These are phyloP conservation scores for Shinisaurus crocodilurus DNA, from an alignment of 2,113 vertebrate genomes.

Conservation along the genomic window DNA sequence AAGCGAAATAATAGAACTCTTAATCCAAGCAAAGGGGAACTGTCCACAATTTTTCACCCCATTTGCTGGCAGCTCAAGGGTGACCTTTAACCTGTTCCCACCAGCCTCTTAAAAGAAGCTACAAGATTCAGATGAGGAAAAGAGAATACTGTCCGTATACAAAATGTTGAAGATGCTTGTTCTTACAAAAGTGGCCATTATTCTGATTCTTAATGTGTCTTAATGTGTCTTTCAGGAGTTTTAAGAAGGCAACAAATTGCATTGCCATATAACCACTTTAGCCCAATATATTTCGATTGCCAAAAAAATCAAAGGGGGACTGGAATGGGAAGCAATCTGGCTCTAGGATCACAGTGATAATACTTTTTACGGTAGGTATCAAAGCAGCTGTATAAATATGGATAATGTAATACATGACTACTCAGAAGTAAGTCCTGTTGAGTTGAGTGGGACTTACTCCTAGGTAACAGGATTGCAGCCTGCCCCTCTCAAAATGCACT, in stretches of 20 bases:
- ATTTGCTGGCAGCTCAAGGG: slow-evolving; percentile 65
- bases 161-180: slow-evolving; percentile 50
- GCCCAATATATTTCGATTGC: neutral
- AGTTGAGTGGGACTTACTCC: neutral
- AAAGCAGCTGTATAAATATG: neutral
- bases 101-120: slow-evolving; percentile 73
- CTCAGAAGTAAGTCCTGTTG: neutral
- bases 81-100: slow-evolving; percentile 79
- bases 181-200: slow-evolving; percentile 54
- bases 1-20: slow-evolving; percentile 66
- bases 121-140: slow-evolving; percentile 70
- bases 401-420: neutral
- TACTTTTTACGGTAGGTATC: neutral
- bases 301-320: neutral
- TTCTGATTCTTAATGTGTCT: slow-evolving; percentile 48
- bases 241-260: slow-evolving; percentile 28
- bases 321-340: neutral
- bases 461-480: neutral
- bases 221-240: slow-evolving; percentile 47
- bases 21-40: slow-evolving; percentile 64
- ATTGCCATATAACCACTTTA: neutral
- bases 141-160: slow-evolving; percentile 33
- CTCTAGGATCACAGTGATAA: neutral
- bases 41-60: slow-evolving; percentile 74
- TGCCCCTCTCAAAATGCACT: neutral